These are phyloP conservation scores for Ceramica pisi DNA, from an alignment of 2,888 invertebrate genomes.

Conservation along the genomic window DNA sequence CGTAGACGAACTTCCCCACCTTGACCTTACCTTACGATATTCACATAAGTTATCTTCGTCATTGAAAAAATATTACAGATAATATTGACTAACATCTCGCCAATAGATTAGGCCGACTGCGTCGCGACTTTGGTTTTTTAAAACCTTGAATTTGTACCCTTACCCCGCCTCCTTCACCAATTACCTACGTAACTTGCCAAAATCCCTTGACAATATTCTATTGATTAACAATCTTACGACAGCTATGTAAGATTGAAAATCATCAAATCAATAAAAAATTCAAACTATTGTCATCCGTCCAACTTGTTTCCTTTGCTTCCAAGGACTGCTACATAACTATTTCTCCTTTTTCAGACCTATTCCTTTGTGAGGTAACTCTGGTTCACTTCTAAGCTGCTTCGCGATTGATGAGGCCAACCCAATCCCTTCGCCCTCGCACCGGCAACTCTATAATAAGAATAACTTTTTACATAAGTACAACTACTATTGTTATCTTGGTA, in stretches of 20 bases:
- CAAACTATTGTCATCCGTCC: background rate
- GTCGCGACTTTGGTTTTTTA: background rate
- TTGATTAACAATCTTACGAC: no score
- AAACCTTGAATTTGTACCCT: background rate
- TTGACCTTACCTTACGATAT: no score
- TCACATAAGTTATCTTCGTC: no score
- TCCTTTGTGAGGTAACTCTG: background rate
- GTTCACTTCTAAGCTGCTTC: constrained; percentile 4
- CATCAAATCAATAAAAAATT: background rate
- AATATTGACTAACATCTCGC: no score
- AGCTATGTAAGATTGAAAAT: no score
- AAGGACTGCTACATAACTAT: background rate
- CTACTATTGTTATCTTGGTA: background rate
- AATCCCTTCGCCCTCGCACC: background rate
- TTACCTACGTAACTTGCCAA: background rate
- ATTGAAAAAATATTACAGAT: background rate
- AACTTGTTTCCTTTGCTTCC: background rate
- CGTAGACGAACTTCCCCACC: no score
- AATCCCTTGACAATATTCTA: background rate
- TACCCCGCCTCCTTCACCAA: background rate
- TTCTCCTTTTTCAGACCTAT: constrained; percentile 9
- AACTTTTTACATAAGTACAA: background rate
- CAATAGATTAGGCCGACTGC: no score
- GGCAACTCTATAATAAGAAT: constrained; percentile 13
- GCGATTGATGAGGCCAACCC: background rate